Evolutionary conservation across 1,140 invertebrate species (phyloP), one percentile per base, ranked within the genome.

Genomic region (Trichonephila clavata): DNA sequence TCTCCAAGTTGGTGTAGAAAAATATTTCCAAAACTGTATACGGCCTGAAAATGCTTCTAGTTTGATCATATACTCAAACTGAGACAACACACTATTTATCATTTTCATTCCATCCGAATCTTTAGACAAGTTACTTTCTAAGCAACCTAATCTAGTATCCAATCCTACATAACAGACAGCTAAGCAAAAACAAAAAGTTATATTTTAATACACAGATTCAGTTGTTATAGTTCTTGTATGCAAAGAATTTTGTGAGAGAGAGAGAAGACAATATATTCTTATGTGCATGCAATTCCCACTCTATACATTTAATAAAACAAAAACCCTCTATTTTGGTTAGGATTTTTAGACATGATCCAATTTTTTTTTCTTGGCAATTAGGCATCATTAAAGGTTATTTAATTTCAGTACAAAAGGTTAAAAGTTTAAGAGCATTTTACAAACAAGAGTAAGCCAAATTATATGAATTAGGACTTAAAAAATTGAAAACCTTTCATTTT

Each of bases 21-120:
- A 97, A 94, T 96, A 96, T 90, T 96, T 96, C 98, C 98, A 98
- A 3, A 98, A 95, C 8, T 59, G 80, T 96, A 97, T 8, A 97
- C 96, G 18, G 97, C 97, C 95, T 97, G 97, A 96, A n/a, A 97
- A 97, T 95, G 98, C 97, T 95, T 99, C 98, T 0, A 98, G 97
- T 95, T 96, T 97, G 87, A 98, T 96, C 50, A 97, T 97, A 32
- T 96, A 96, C 94, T 96, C 96, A 95, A 98, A 98, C 8, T 97
- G 97, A 5, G 96, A 95, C 80, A 97, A 97, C 1, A 98, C 97
- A 18, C 98, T 97, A 6, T 97, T 92, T 91, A 98, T 98, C 20
- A 98, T 96, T 95, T 96, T 97, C 0, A 97, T 97, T 81, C 97
- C 97, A 21, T 96, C 95, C 0, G 98, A 98, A 63, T 97, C 89